These are phyloP conservation scores for Brachionus rubens DNA, from an alignment of 1,140 invertebrate species.

Conservation along the genomic window DNA sequence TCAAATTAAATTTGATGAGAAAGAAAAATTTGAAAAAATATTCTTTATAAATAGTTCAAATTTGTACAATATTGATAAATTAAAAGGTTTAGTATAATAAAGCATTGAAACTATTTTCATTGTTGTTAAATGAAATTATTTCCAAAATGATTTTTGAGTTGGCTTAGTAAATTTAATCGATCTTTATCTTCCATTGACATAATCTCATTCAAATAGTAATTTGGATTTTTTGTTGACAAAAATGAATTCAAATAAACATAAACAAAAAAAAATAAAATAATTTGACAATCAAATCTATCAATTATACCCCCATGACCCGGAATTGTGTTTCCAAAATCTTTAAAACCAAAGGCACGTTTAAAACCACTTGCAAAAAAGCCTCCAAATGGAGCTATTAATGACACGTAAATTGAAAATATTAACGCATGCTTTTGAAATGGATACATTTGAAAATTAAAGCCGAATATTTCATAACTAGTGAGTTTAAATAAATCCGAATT, in stretches of 20 bases:
- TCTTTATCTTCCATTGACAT: neutral
- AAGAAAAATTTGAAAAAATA: neutral
- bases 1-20: neutral
- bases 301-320: conserved; percentile 97
- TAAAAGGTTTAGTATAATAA: neutral
- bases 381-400: conserved; percentile 96
- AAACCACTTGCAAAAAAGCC: conserved; percentile 99
- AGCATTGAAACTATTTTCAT: too few relatives aligned
- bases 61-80: conserved; percentile 17
- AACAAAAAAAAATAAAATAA: conserved; percentile 96
- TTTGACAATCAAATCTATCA: conserved; percentile 98
- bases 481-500: neutral
- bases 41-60: neutral
- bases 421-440: conserved; percentile 93
- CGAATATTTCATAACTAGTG: neutral
- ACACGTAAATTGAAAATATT: conserved; percentile 82
- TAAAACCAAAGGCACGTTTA: conserved; percentile 96
- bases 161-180: neutral
- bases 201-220: neutral
- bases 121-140: too few relatives aligned
- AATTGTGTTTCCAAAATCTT: conserved; percentile 86
- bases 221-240: neutral
- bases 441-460: conserved; percentile 55
- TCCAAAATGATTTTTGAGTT: neutral
- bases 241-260: conserved; percentile 87